phyloP scores from a whole-genome alignment of 2,113 vertebrate species.

The Megaleporinus macrocephalus region DNA sequence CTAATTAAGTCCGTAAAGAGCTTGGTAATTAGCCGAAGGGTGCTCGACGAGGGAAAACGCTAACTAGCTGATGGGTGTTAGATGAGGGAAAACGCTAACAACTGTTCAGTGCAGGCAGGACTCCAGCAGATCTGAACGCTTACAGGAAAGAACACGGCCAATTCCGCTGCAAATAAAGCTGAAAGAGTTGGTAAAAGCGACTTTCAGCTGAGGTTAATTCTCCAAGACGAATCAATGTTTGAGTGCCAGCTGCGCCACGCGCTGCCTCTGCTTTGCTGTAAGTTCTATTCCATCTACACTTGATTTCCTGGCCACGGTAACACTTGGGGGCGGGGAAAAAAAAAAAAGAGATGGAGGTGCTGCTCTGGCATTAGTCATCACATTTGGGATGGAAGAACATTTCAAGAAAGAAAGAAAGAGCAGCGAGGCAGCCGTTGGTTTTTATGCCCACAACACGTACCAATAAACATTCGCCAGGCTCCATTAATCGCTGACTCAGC shows the following conservation, averaged over 20 bases:
- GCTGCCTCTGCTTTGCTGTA: neutral
- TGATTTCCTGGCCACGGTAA: neutral
- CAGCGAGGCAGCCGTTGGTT: too few species aligned
- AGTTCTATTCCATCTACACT: neutral
- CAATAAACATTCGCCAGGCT: too few species aligned
- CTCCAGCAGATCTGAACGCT: neutral
- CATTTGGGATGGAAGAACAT: too few species aligned
- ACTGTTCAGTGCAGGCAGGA: neutral
- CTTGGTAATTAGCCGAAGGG: neutral
- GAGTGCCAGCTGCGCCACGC: neutral
- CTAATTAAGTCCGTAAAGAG: neutral
- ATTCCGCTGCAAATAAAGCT: neutral
- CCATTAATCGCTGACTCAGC: too few species aligned
- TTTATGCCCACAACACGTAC: too few species aligned
- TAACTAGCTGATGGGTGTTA: neutral
- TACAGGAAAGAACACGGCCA: neutral
- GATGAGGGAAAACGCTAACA: slow-evolving; percentile 9
- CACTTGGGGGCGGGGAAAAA: too few species aligned
- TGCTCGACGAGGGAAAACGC: neutral
- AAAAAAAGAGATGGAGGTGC: too few species aligned
- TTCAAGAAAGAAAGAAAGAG: too few species aligned
- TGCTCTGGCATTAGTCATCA: too few species aligned
- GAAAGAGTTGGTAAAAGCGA: neutral
- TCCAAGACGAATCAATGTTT: neutral
- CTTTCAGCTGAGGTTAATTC: neutral